These are phyloP conservation scores for Gasterosteus nipponicus DNA, from an alignment of 2,113 vertebrate genomes.

Conservation along the genomic window DNA sequence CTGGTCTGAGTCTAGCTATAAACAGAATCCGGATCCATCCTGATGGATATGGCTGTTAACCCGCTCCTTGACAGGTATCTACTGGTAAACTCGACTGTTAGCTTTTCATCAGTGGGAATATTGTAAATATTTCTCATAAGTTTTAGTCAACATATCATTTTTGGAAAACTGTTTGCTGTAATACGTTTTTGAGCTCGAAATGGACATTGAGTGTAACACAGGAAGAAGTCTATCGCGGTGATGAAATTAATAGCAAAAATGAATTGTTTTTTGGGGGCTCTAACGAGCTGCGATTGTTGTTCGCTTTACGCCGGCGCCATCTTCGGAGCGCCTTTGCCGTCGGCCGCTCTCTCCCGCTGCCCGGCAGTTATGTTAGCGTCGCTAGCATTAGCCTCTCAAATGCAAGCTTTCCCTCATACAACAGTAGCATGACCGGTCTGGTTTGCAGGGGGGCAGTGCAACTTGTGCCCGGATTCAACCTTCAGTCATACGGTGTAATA, in stretches of 20 bases:
- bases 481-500: background rate
- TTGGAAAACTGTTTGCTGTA: conserved; percentile 26
- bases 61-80: conserved; percentile 84
- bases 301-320: conserved; percentile 67
- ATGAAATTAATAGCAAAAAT: background rate
- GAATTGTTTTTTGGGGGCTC: background rate
- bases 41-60: conserved; percentile 83
- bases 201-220: conserved; percentile 14
- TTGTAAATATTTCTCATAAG: conserved; percentile 47
- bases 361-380: conserved; percentile 49
- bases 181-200: background rate
- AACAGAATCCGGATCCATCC: conserved; percentile 85
- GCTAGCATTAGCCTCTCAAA: conserved; percentile 60
- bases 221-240: background rate
- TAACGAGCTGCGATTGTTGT: conserved; percentile 35
- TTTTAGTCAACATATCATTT: conserved; percentile 21
- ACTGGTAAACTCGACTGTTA: conserved; percentile 72
- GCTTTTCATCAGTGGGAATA: conserved; percentile 62
- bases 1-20: conserved; percentile 66
- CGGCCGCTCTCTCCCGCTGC: conserved; percentile 57
- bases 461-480: background rate
- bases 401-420: background rate
- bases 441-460: background rate
- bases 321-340: conserved; percentile 58
- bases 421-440: background rate